Evolutionary conservation across 2,797 vertebrate species (phyloP), one percentile per base, ranked within the genome.

Genomic region (Pristis pectinata): DNA sequence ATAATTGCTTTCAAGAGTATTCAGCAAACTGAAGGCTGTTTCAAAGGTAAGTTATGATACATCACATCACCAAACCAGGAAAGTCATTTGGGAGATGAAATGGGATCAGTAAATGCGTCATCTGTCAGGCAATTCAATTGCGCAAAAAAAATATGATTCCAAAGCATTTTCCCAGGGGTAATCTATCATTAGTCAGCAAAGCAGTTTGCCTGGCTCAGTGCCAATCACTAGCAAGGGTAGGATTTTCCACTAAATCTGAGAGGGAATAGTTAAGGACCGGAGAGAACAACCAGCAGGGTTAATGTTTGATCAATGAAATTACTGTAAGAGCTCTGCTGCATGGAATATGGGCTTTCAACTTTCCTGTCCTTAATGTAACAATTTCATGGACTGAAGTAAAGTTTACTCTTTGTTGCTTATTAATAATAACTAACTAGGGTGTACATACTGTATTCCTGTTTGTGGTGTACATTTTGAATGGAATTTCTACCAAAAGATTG

Each of bases 41-140:
- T 17, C 19, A 37, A 91, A 91, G 87, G 61, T 91, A 67, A 37
- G 22, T 91, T 91, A 41, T 41, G 61, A 24, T 64, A 37, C 17
- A 64, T 37, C n/a, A 67, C 59, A 91, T 91, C n/a, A 91, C 22
- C 61, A 91, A 67, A 19, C 59, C 87, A 91, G 87, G 19, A 67
- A 91, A 91, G n/a, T 67, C 61, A 91, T 67, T 64, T 41, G n/a
- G 59, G 59, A 91, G 61, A 91, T 67, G 61, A 41, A 91, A 91
- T 91, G 61, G n/a, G 61, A 67, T 67, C 59, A 91, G 87, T 64
- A 67, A 61, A 61, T 59, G 53, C 30, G 56, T 87, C 83, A 87
- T 87, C 30, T 17, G 83, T 0, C 34, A 34, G 5, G 30, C 30
- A 87, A 67, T 91, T 91, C 59, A 91, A 67, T 67, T 67, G 59